These are phyloP conservation scores for Laspeyria flexula DNA, from an alignment of 2,888 invertebrate genomes.

Conservation along the genomic window DNA sequence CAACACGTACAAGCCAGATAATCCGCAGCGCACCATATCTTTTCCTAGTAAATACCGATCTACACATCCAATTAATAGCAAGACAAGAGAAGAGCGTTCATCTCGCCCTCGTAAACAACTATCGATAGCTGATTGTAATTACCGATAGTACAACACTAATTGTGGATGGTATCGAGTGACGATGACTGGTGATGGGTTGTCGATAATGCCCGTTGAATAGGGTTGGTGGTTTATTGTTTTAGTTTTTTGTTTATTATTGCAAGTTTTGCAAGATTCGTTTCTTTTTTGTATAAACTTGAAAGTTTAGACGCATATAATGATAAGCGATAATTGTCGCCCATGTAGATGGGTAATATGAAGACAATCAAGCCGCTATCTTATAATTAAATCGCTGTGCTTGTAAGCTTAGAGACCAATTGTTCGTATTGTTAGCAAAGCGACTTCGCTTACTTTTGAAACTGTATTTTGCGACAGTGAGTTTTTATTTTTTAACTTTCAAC, in stretches of 20 bases:
- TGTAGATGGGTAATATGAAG: too few species aligned
- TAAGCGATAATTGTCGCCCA: too few species aligned
- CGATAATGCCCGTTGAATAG: conserved; percentile 38
- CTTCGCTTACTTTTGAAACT: too few species aligned
- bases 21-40: conserved; percentile 34
- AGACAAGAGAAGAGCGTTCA: conserved; percentile 44
- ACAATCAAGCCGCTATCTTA: too few species aligned
- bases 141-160: conserved; percentile 77
- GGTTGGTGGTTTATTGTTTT: background rate
- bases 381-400: too few species aligned
- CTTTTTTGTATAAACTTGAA: too few species aligned
- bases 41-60: conserved; percentile 45
- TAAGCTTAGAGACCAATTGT: too few species aligned
- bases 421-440: too few species aligned
- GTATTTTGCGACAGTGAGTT: too few species aligned
- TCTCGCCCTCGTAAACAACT: conserved; percentile 46
- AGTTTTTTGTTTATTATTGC: background rate
- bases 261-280: too few species aligned
- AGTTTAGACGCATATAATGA: too few species aligned
- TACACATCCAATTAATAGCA: conserved; percentile 49
- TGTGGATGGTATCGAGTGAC: conserved; percentile 58
- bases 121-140: conserved; percentile 71
- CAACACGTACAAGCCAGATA: conserved; percentile 21
- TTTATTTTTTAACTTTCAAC: too few species aligned
- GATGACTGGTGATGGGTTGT: conserved; percentile 48